Conservation (phyloP, 2,113 vertebrate genomes). For the Eleginops maclovinus region DNA sequence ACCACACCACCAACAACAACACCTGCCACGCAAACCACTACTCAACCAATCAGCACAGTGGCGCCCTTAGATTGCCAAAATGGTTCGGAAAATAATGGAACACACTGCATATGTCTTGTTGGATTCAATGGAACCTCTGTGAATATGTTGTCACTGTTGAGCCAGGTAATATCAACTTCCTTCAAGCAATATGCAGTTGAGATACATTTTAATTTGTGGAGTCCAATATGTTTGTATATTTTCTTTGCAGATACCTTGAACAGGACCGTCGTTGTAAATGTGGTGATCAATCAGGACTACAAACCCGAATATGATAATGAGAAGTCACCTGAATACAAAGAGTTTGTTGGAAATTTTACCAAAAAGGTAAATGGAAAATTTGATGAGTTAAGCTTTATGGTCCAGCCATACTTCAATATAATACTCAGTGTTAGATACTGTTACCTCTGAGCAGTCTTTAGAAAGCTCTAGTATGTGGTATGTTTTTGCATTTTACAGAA, state of each 20-base stretch:
- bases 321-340: not conserved
- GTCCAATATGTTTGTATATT: not conserved
- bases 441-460: not conserved
- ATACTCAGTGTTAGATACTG: too few species aligned
- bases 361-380: not conserved
- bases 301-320: not conserved
- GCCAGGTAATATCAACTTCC: slow-evolving; percentile 6
- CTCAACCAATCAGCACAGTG: not conserved
- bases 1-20: not conserved
- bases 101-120: not conserved
- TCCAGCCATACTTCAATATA: too few species aligned
- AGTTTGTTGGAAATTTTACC: slow-evolving; percentile 11
- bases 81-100: slow-evolving; percentile 18
- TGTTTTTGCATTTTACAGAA: not conserved
- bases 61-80: not conserved
- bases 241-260: not conserved
- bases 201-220: not conserved
- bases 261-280: not conserved
- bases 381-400: not conserved
- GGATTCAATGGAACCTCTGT: not conserved
- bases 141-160: rapidly evolving
- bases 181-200: not conserved
- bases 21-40: not conserved
- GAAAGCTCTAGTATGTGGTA: not conserved
- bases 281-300: slow-evolving; percentile 5